Percentiles rank a stretch among this genome's conserved stretches.
Evolutionary conservation across 2,888 invertebrate genomes (phyloP).

Genomic region (Leucozona laternaria): DNA sequence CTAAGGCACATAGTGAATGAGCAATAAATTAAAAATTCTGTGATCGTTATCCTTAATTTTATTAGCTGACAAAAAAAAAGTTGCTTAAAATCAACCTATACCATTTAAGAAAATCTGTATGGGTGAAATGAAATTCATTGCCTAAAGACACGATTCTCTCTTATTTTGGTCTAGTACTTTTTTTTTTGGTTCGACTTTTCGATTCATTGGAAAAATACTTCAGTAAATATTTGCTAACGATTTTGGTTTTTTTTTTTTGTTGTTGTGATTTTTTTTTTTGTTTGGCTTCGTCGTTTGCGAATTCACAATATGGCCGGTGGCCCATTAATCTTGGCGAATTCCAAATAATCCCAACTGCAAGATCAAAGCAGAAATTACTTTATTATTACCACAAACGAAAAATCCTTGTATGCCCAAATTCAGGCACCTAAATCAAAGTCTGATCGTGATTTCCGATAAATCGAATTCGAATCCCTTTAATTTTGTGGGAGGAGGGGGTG

Average conservation of each 20-base stretch:
- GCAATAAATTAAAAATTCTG: too few species aligned
- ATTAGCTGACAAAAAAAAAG: background rate
- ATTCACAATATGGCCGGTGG: conserved; percentile 57
- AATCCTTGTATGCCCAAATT: conserved; percentile 74
- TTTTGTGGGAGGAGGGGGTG: background rate
- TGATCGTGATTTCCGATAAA: conserved; percentile 74
- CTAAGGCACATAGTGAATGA: too few species aligned
- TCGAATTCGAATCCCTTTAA: conserved; percentile 69
- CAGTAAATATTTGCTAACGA: conserved; percentile 39
- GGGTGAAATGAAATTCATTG: background rate
- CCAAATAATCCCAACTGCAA: conserved; percentile 72
- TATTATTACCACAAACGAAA: conserved; percentile 70
- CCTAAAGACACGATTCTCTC: background rate
- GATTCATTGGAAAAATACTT: conserved; percentile 27
- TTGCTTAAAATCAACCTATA: background rate
- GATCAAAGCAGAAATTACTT: conserved; percentile 76
- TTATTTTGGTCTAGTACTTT: conserved; percentile 7
- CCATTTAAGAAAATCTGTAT: background rate
- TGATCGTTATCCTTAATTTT: background rate
- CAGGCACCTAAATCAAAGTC: conserved; percentile 75
- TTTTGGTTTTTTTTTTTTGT: background rate
- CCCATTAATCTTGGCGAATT: conserved; percentile 73
- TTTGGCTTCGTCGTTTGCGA: conserved; percentile 5
- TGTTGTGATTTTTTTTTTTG: background rate
- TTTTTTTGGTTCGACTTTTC: background rate